phyloP scores from a whole-genome alignment of 1,140 invertebrate genomes.

The Calephelis nemesis region DNA sequence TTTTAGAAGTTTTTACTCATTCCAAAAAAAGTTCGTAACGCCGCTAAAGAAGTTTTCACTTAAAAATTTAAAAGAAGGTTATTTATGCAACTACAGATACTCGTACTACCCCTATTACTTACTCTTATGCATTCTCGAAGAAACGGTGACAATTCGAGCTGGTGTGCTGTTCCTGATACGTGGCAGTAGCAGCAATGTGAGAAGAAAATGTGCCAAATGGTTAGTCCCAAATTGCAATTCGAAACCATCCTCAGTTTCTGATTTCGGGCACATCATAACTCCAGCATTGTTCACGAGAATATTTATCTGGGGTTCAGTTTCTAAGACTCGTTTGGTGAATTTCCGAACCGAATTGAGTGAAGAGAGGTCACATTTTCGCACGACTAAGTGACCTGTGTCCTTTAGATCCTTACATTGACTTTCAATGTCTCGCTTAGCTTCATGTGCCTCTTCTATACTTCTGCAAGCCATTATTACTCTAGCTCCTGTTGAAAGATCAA shows the following conservation, averaged over 20 bases:
- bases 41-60: no score
- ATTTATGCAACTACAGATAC: no score
- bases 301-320: slow-evolving; percentile 82
- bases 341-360: slow-evolving; percentile 86
- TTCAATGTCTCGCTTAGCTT: slow-evolving; percentile 74
- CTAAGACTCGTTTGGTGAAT: slow-evolving; percentile 83
- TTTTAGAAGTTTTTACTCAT: no score
- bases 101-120: slow-evolving; percentile 30
- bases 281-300: slow-evolving; percentile 91
- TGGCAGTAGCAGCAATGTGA: slow-evolving; percentile 88
- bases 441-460: slow-evolving; percentile 77
- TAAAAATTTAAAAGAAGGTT: no score
- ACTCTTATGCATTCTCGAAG: slow-evolving; percentile 75
- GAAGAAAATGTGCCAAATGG: slow-evolving; percentile 90
- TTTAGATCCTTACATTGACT: slow-evolving; percentile 61
- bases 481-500: slow-evolving; percentile 75
- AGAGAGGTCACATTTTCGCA: slow-evolving; percentile 84
- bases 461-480: slow-evolving; percentile 90
- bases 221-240: slow-evolving; percentile 91
- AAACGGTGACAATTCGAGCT: slow-evolving; percentile 81
- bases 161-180: slow-evolving; percentile 81
- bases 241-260: slow-evolving; percentile 88
- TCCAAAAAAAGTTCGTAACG: no score
- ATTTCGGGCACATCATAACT: slow-evolving; percentile 85
- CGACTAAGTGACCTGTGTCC: slow-evolving; percentile 79